Conservation (phyloP, 2,113 vertebrate genomes). For the Meriones unguiculatus region DNA sequence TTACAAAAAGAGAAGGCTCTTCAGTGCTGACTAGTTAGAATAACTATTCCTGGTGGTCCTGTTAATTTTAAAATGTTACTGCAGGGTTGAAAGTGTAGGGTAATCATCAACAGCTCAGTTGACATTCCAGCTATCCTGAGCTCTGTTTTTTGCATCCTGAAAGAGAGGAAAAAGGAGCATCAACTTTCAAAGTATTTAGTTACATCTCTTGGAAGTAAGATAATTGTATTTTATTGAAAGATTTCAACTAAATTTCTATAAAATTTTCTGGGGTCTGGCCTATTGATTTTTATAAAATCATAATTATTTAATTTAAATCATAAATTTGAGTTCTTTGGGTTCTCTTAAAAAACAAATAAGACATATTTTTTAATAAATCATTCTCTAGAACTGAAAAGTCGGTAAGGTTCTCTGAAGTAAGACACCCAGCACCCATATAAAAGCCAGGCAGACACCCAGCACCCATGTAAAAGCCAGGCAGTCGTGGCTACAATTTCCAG, state of each 20-base stretch:
- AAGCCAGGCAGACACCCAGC: not conserved
- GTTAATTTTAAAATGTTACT: not conserved
- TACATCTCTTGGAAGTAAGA: not conserved
- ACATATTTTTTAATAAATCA: not conserved
- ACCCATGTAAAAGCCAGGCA: not conserved
- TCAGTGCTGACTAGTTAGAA: not conserved
- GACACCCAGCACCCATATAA: not conserved
- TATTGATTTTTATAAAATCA: slow-evolving; percentile 5
- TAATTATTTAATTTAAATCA: slow-evolving; percentile 30
- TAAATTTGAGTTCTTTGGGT: not conserved
- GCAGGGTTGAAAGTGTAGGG: not conserved
- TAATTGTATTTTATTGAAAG: not conserved
- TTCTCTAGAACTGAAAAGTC: not conserved
- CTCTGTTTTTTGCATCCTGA: too few species aligned
- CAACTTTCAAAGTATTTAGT: slow-evolving; percentile 7
- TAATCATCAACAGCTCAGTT: too few species aligned
- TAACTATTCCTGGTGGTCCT: not conserved
- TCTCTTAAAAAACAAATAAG: not conserved
- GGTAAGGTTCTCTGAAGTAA: not conserved
- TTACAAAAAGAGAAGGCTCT: not conserved
- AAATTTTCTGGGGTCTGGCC: not conserved
- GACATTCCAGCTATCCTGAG: not conserved
- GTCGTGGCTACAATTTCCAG: too few species aligned
- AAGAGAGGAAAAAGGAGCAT: not conserved
- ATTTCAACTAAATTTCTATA: not conserved